Base-by-base conservation (phyloP, 2,888 invertebrate genomes). In the Drosophila suboccidentalis region DNA sequence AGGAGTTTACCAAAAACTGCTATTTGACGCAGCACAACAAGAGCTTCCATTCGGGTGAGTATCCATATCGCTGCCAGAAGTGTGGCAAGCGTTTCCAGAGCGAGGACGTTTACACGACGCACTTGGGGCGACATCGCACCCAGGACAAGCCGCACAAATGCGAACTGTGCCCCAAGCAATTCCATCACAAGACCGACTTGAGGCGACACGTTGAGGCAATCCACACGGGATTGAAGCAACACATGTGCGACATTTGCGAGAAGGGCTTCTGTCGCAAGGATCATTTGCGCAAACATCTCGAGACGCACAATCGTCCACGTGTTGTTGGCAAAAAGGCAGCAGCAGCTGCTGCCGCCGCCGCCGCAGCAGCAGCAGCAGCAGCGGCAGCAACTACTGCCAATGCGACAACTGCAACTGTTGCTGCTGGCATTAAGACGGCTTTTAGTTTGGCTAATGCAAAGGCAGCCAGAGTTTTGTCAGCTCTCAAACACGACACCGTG, bases 21-120 rank as follows among this genome's bases (percentile, higher is more conserved):
- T 97, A 97, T 91, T 94, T 97, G 63, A 97, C 97, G 57, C 97
- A 97, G 92, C 97, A 98, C 93, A 97, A 97, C 93, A 97, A 97
- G 92, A 96, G 96, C 80, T 97, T 97, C 93, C 97, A 98, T 92
- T 95, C 95, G 75, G 97, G 97, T 72, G 96, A 96, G 89, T 97
- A 96, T 91, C 97, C 97, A 15, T 97, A 94, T 92, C 97, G 97
- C 92, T 97, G 97, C 91, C 94, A 94, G 86, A 94, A 96, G 81
- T 97, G 97, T 92, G 97, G 97, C 77, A 97, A 97, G 92, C 95
- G 97, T 38, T 97, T 96, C 93, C 94, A 95, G 53, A 94, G 94
- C 89, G 96, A 96, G 83, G 93, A 94, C 29, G 94, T 95, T n/a
- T 96, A 95, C 90, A 94, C 95, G 76, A 95, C 95, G 84, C 97